phyloP scores from a whole-genome alignment of 1,140 invertebrate genomes.

The Plectrocnemia conspersa region DNA sequence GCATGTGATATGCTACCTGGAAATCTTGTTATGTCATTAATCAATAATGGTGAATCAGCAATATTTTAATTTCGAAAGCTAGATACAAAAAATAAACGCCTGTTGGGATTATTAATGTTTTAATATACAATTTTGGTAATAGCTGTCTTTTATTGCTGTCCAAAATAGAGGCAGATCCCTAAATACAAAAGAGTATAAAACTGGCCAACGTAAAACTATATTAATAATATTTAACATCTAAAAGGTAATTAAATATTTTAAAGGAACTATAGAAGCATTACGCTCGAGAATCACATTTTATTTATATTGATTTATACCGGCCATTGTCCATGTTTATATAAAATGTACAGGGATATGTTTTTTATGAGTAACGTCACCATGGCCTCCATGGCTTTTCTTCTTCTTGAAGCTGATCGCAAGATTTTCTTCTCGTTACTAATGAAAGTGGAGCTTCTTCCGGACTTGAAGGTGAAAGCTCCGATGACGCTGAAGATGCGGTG shows the following conservation, averaged over 20 bases:
- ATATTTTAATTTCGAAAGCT: conserved; percentile 4
- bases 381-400: conserved; percentile 64
- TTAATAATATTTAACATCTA: conserved; percentile 4
- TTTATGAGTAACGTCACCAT: conserved; percentile 54
- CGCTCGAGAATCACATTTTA: conserved; percentile 13
- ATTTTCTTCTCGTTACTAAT: conserved; percentile 62
- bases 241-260: conserved; percentile 10
- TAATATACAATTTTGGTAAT: background rate
- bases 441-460: conserved; percentile 60
- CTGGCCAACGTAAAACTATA: conserved; percentile 14
- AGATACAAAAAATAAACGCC: background rate
- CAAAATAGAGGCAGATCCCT: conserved; percentile 1
- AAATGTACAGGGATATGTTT: background rate
- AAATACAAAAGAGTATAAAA: conserved; percentile 5
- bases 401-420: conserved; percentile 47
- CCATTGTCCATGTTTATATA: conserved; percentile 24
- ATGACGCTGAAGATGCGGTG: conserved; percentile 45
- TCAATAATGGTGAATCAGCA: conserved; percentile 21
- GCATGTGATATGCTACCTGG: conserved; percentile 14
- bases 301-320: conserved; percentile 30
- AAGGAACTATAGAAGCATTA: conserved; percentile 31
- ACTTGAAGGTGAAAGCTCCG: conserved; percentile 46
- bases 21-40: conserved; percentile 12
- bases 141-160: conserved; percentile 4
- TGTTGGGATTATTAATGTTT: background rate